Percentiles rank a stretch among this genome's conserved stretches.
Evolutionary conservation across 2,888 invertebrate genomes (phyloP).

Genomic region (Ellobium chinense): DNA sequence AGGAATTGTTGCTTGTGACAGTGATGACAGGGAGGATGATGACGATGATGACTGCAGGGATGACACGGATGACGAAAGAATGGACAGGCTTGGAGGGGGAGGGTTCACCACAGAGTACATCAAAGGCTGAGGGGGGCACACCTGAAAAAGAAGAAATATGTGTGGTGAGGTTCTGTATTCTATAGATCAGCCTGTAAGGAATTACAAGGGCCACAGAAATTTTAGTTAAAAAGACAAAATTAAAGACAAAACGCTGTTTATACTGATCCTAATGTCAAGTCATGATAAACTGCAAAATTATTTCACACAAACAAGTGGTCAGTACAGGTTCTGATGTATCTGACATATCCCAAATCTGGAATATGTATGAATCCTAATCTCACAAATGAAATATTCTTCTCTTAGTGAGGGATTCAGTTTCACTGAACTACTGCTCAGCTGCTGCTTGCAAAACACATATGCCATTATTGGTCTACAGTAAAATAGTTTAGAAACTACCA

Average conservation of each 20-base stretch:
- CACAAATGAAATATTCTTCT: too few relatives aligned
- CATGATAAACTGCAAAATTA: too few relatives aligned
- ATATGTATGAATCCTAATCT: too few relatives aligned
- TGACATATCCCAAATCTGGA: too few relatives aligned
- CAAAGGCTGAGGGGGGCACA: constrained; percentile 43
- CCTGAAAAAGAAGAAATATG: constrained; percentile 23
- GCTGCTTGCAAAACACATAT: too few relatives aligned
- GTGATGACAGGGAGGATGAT: constrained; percentile 4
- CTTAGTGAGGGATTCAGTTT: too few relatives aligned
- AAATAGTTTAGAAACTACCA: too few relatives aligned
- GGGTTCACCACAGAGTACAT: constrained; percentile 48
- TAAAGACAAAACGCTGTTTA: background rate
- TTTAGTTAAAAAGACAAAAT: background rate
- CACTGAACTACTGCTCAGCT: too few relatives aligned
- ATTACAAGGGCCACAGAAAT: background rate
- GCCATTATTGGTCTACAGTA: too few relatives aligned
- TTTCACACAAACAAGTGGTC: too few relatives aligned
- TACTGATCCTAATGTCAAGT: background rate
- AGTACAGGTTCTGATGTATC: too few relatives aligned
- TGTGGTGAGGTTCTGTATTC: too few relatives aligned
- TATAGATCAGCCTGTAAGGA: background rate
- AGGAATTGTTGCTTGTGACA: constrained; percentile 14
- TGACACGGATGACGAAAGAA: constrained; percentile 11
- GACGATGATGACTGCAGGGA: constrained; percentile 7
- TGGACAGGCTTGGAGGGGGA: constrained; percentile 39